Base-by-base conservation (phyloP, 1,140 invertebrate genomes). In the Pectinophora gossypiella region DNA sequence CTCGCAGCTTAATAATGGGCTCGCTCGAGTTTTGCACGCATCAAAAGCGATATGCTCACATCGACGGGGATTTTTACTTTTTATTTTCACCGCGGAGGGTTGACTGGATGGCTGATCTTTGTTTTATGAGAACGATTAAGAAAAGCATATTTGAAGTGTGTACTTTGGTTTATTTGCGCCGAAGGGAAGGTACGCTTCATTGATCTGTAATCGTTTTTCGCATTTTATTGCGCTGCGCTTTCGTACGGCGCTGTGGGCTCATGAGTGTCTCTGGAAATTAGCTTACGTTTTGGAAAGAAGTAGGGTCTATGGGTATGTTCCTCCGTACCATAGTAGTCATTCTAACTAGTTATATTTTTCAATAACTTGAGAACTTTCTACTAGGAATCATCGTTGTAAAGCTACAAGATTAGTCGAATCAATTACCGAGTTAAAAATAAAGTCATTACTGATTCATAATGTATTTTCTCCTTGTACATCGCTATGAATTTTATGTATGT, bases 51-150 rank as follows among this genome's bases (percentile, higher is more conserved):
- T 77, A 75, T 74, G 79, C n/a, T n/a, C n/a, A n/a, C n/a, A 77
- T 75, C 72, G 72, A 64, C 61, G 72, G 69, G 59, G 65, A 51
- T 60, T 57, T 60, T 76, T 82, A 76, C 69, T 67, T 62, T 56
- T 61, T 67, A 68, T 72, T 76, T 76, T 69, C 64, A 49, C 65
- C 51, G 55, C 57, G 61, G 71, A 57, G 62, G 76, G 71, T 75
- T 71, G 70, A 56, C 67, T 64, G 66, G 52, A 48, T 59, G 76
- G 66, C 71, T 83, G 83, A 85, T 85, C 84, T 87, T 85, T 87
- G 84, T 87, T 87, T 87, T 87, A 87, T 84, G 84, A 85, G 81
- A 85, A 84, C 84, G 84, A 87, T 87, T 87, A 87, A 87, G 84
- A 85, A 87, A 87, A 84, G 84, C 84, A 87, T 87, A 87, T 87